These are phyloP conservation scores for Dicrostonyx torquatus DNA, from an alignment of 2,797 vertebrate genomes.

Conservation along the genomic window DNA sequence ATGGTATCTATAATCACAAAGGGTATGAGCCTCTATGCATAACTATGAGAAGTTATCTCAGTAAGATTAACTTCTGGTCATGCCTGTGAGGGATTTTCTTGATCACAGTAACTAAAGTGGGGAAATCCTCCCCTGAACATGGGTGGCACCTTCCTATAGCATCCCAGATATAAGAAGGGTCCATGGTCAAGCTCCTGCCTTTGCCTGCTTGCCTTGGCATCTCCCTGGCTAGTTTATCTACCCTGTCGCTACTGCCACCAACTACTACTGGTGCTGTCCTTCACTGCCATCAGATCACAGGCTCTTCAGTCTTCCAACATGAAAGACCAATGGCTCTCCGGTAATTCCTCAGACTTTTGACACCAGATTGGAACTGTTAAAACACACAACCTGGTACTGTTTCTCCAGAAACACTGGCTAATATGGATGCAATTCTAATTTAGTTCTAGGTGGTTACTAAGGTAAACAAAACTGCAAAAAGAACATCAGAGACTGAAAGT, in stretches of 20 bases:
- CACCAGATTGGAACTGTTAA: neutral
- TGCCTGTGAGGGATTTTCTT: neutral
- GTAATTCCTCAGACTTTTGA: neutral
- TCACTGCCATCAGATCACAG: neutral
- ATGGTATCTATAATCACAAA: neutral
- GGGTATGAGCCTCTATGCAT: neutral
- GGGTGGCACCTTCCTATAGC: neutral
- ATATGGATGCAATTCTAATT: neutral
- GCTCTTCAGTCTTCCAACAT: neutral
- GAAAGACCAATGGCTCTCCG: neutral
- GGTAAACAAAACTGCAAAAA: slow-evolving; percentile 26
- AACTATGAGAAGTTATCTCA: neutral
- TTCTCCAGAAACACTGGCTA: neutral
- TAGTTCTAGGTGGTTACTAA: slow-evolving; percentile 16
- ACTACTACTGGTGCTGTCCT: neutral
- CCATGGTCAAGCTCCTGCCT: neutral
- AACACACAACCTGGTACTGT: neutral
- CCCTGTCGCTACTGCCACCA: neutral
- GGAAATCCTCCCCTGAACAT: neutral
- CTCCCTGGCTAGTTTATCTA: neutral
- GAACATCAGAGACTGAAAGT: neutral
- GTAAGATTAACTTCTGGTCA: neutral
- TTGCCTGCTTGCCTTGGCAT: neutral
- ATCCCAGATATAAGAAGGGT: neutral
- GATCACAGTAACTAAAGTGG: neutral